Base-by-base conservation (phyloP, 2,113 vertebrate species). In the Gyps fulvus region DNA sequence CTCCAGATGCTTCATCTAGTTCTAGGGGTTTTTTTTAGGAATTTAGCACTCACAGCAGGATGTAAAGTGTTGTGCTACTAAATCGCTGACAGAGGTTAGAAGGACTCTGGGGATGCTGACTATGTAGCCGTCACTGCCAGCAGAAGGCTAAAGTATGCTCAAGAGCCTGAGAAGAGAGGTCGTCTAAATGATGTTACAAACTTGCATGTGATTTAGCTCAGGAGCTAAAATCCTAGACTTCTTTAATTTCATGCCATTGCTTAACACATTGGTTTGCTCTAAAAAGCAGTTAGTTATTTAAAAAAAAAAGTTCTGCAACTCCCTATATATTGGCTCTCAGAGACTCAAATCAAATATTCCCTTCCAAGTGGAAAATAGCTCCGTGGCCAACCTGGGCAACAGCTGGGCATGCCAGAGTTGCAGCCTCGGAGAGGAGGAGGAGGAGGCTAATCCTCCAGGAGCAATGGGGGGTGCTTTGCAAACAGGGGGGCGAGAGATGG, bases 401-500 rank as follows among this genome's bases (percentile, higher is more conserved):
- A 10, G 54, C 72, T 27, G 54, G 42, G 70, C 11, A 0, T 7
- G 7, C 50, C 6, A 4, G 5, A 5, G 70, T 18, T 12, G 8
- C 50, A 42, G 50, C 50, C 50, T 42, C 3, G 4, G 25, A 32
- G 23, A n/a, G 17, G 49, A 40, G 27, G 29, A 49, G n/a, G 36
- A 40, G 27, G 29, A 40, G 29, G 23, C 47, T 29, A 16, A 16
- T 27, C 19, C 23, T 25, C 23, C 29, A 65, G 67, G 19, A 78
- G n/a, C 58, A 78, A 11, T 15, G 11, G 7, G 25, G 7, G 9
- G 7, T 40, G 45, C 47, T 79, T 52, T 65, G 22, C 2, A 2
- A 62, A 22, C 2, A 2, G 9, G 19, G 22, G 19, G 17, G 23
- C 0, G 2, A 54, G 61, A 45, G 42, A 65, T 1, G 1, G 15